phyloP scores from a whole-genome alignment of 2,797 vertebrate genomes.

The Vespertilio murinus region DNA sequence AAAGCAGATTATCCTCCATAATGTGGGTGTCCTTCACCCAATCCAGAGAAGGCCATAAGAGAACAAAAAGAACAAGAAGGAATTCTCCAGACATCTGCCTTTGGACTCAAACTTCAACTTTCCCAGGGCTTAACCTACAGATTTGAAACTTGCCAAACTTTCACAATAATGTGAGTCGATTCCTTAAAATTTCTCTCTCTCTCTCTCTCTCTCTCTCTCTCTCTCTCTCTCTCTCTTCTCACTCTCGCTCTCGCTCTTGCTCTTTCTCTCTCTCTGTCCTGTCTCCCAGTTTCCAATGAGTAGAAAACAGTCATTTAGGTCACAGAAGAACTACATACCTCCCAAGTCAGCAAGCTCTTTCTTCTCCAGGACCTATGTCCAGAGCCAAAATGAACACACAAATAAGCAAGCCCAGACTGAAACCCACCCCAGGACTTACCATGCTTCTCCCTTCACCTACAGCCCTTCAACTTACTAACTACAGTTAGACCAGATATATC shows the following conservation, averaged over 20 bases:
- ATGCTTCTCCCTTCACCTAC: neutral
- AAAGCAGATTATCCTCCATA: neutral
- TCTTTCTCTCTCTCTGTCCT: neutral
- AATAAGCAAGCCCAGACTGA: neutral
- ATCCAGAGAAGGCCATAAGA: neutral
- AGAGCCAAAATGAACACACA: neutral
- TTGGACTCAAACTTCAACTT: neutral
- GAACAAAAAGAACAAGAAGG: neutral
- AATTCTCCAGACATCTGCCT: neutral
- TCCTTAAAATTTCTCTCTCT: constrained; percentile 43
- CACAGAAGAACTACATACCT: neutral
- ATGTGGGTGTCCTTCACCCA: neutral
- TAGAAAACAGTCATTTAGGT: constrained; percentile 39
- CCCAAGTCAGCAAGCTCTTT: neutral
- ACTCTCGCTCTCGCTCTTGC: neutral
- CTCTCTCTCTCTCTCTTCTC: neutral
- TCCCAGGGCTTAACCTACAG: neutral
- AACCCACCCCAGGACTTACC: neutral
- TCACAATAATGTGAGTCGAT: neutral
- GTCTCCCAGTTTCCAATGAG: constrained; percentile 30
- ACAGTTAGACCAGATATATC: neutral
- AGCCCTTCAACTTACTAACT: neutral
- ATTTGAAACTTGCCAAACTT: neutral
- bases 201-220: neutral
- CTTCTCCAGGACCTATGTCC: neutral